Evolutionary conservation across 2,888 invertebrate species (phyloP), one percentile per base, ranked within the genome.

Genomic region (Sminthurinus aureus): DNA sequence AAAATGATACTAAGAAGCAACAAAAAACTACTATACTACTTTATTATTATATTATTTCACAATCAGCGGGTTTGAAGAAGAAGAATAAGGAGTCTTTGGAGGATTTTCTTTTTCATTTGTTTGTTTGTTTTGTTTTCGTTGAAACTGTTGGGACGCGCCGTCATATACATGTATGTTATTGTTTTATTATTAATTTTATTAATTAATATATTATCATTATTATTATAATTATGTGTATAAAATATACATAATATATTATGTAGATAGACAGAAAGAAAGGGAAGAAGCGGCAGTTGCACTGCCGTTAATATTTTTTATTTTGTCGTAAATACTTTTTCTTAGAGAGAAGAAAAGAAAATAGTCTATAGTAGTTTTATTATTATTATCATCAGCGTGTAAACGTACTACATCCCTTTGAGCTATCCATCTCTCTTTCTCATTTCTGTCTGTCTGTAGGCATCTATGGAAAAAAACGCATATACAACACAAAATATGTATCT

Each of bases 241-340:
- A 38, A 38, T 38, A 38, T 6, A 38, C 6, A 38, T 38, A 38
- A 38, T 38, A 38, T 38, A 38, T 38, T 4, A 38, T 6, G 6
- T 38, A 38, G 38, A 38, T 38, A 51, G 22, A 67, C 22, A 75
- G 24, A 26, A 50, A 75, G 38, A 67, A 38, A 38, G 38, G 6
- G 38, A 38, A 38, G 52, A 50, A 22, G 80, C 80, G 69, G 80
- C 80, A 69, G 71, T 50, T 52, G 71, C 38, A 38, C 38, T 38
- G 38, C 38, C 38, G 38, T 71, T 52, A 71, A 71, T 80, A 80
- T 71, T 71, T 80, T 80, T 80, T 80, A 80, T 80, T 80, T 71
- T 78, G 58, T 2, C 26, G 51, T 80, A 52, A 69, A 24, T 67
- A 71, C 50, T 66, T 71, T 24, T 20, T 50, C 22, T n/a, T 52